Percentiles rank a stretch among this genome's conserved stretches.
phyloP scores from a whole-genome alignment of 2,797 vertebrate genomes.

The Xiphorhynchus erythropygius region DNA sequence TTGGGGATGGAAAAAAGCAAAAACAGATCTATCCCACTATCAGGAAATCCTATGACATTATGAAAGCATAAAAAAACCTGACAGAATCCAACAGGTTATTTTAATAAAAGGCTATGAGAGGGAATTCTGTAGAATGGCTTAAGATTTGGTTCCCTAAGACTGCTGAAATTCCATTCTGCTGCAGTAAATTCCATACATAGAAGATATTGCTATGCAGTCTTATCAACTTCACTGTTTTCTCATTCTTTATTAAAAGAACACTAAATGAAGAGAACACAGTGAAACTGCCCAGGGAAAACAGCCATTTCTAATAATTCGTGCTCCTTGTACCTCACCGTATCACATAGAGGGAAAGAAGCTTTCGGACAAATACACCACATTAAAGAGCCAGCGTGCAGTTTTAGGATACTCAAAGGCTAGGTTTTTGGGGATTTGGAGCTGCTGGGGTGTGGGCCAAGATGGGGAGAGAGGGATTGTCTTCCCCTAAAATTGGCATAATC shows the following conservation, averaged over 20 bases:
- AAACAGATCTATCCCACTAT: neutral
- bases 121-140: neutral
- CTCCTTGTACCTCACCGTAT: neutral
- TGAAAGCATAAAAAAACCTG: neutral
- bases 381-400: neutral
- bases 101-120: neutral
- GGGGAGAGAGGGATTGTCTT: neutral
- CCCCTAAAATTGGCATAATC: neutral
- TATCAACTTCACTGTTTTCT: slow-evolving; percentile 12
- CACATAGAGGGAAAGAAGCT: neutral
- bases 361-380: slow-evolving; percentile 9
- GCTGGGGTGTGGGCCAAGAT: neutral
- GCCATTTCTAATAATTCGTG: neutral
- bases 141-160: neutral
- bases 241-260: slow-evolving; percentile 6
- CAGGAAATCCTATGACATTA: neutral
- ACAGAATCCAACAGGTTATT: neutral
- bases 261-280: slow-evolving; percentile 5
- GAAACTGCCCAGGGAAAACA: slow-evolving; percentile 2
- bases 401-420: neutral
- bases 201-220: neutral
- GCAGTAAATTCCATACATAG: slow-evolving; percentile 10
- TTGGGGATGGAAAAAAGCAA: neutral
- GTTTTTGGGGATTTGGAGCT: neutral
- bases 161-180: slow-evolving; percentile 22